Conservation (phyloP, 2,797 vertebrate genomes). For the Brotogeris chrysoptera region DNA sequence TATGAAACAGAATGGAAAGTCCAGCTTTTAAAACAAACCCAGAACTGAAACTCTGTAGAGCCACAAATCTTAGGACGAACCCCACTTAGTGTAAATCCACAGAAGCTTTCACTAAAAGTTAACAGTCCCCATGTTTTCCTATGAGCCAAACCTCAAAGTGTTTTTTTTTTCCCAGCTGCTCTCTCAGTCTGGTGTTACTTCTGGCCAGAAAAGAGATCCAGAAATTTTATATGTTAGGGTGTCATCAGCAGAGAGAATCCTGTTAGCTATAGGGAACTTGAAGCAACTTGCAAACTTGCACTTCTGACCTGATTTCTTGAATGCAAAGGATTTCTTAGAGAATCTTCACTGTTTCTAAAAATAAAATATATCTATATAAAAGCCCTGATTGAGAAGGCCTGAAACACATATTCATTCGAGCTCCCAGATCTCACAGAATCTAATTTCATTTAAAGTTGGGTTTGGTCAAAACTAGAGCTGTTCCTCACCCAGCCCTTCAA, state of each 20-base stretch:
- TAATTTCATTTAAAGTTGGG: not conserved
- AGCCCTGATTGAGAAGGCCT: not conserved
- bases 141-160: not conserved
- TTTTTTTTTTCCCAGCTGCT: not conserved
- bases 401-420: not conserved
- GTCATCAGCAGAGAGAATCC: not conserved
- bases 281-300: not conserved
- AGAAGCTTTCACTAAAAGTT: not conserved
- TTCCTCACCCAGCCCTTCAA: not conserved
- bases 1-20: not conserved
- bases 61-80: not conserved
- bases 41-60: not conserved
- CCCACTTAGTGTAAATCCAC: not conserved
- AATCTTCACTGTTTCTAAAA: not conserved
- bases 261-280: not conserved
- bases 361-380: not conserved
- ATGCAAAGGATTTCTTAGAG: not conserved
- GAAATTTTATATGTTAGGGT: not conserved
- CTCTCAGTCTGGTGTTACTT: constrained; percentile 4
- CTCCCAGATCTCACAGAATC: not conserved
- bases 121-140: not conserved
- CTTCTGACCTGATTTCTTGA: not conserved
- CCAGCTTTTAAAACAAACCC: not conserved
- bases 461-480: not conserved
- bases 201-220: constrained; percentile 13